Base-by-base conservation (phyloP, 2,113 vertebrate species). In the Sus scrofa region DNA sequence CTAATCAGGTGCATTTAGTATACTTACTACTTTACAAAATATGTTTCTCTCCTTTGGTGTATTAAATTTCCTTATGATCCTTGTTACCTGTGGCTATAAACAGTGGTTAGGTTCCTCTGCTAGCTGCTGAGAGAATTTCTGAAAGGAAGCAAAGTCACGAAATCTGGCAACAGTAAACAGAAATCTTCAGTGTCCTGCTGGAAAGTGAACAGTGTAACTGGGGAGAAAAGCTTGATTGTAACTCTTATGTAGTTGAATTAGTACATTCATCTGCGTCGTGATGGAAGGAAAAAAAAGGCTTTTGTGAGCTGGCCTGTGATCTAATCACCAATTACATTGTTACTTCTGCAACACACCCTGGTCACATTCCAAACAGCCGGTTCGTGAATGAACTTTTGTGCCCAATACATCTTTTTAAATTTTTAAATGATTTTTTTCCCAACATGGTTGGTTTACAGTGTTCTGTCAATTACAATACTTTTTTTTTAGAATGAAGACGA, bases 1-100 rank as follows among this genome's bases (percentile, higher is more conserved):
- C 62, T 95, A 86, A 92, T 90, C 84, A 97, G 78, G 94, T 39
- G 14, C 50, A 88, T 54, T 90, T 82, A 71, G 30, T 84, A 71
- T 78, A 54, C 4, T 73, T 87, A 77, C 54, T 96, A 62, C 63
- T 68, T 39, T 68, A 85, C 13, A 22, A 79, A 73, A 71, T 39
- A 50, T 15, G 32, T 67, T 83, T 78, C 34, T 89, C 70, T 92
- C 34, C 22, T 83, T 50, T 93, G 20, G n/a, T 56, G 15, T 88
- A 65, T 78, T 85, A 50, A 89, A 62, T 70, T 68, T 24, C 56
- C 52, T 75, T 83, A 32, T 50, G 67, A 37, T 68, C 27, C 7
- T 95, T 93, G 71, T 84, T 93, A 77, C 30, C 44, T 71, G 0
- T 67, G 58, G 62, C 18, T 85, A 24, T 92, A 87, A 90, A 56